phyloP scores from a whole-genome alignment of 1,140 invertebrate genomes.

The Riptortus pedestris region DNA sequence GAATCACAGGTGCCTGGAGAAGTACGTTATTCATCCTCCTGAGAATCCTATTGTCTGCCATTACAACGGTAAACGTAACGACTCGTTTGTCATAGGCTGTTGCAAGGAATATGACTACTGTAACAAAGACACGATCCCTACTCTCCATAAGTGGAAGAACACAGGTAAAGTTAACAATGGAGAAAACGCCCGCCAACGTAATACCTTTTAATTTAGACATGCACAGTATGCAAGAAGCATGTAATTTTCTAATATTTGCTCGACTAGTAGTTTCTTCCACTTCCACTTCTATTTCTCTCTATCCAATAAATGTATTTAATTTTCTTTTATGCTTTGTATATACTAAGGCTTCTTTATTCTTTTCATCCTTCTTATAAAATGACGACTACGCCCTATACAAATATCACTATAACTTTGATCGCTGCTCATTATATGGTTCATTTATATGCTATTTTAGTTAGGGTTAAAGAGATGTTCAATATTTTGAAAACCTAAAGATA shows the following conservation, averaged over 20 bases:
- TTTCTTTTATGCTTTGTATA: slow-evolving; percentile 29
- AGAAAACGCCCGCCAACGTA: slow-evolving; percentile 13
- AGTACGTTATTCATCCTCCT: slow-evolving; percentile 42
- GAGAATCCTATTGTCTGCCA: slow-evolving; percentile 51
- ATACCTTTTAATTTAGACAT: background rate
- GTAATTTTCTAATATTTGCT: slow-evolving; percentile 9
- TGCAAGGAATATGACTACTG: slow-evolving; percentile 52
- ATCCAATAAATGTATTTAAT: slow-evolving; percentile 22
- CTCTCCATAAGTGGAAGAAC: slow-evolving; percentile 32
- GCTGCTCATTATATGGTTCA: too few relatives aligned
- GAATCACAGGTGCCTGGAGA: slow-evolving; percentile 45
- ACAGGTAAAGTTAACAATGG: slow-evolving; percentile 31
- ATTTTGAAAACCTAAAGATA: too few relatives aligned
- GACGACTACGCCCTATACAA: slow-evolving; percentile 20
- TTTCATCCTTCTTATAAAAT: slow-evolving; percentile 24
- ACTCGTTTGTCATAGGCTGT: slow-evolving; percentile 44
- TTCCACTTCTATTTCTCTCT: slow-evolving; percentile 18
- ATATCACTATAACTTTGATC: background rate
- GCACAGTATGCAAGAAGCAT: slow-evolving; percentile 4
- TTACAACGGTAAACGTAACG: slow-evolving; percentile 41
- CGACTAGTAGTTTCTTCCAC: background rate
- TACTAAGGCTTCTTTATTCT: slow-evolving; percentile 24
- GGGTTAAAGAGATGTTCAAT: too few relatives aligned
- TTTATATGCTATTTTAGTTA: too few relatives aligned
- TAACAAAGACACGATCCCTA: slow-evolving; percentile 43